Percentiles rank a stretch among this genome's conserved stretches.
phyloP scores from a whole-genome alignment of 53 echinoderm and acorn worm species.

The Crossaster papposus region DNA sequence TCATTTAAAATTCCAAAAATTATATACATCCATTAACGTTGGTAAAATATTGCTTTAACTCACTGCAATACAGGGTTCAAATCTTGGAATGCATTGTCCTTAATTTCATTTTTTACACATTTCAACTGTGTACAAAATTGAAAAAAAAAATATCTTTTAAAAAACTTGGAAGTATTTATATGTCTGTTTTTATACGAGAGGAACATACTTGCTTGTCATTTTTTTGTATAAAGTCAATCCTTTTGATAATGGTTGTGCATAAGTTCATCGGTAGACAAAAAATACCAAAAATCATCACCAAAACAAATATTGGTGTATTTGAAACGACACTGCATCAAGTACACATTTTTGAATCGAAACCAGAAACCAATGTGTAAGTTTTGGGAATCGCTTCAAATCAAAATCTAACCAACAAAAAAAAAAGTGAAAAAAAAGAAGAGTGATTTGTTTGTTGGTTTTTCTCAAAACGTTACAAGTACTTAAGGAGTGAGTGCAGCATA shows the following conservation, averaged over 20 bases:
- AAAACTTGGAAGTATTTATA: neutral
- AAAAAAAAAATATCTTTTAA: neutral
- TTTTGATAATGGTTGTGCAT: neutral
- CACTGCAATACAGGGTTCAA: conserved; percentile 19
- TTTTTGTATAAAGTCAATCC: neutral
- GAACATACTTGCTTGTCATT: neutral
- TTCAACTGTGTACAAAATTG: conserved; percentile 29
- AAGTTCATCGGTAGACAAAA: neutral
- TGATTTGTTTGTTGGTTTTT: neutral
- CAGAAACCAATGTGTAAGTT: too few species aligned
- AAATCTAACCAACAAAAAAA: neutral
- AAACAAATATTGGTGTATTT: too few species aligned
- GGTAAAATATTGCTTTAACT: conserved; percentile 44
- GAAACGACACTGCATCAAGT: too few species aligned
- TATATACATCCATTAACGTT: conserved; percentile 31
- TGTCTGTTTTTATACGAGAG: neutral
- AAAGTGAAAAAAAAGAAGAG: too few species aligned
- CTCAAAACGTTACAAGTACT: conserved; percentile 30
- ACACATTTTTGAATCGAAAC: too few species aligned
- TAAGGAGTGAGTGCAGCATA: conserved; percentile 49
- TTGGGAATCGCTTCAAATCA: too few species aligned
- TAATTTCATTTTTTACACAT: conserved; percentile 29
- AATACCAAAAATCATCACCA: too few species aligned
- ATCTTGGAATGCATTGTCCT: conserved; percentile 50
- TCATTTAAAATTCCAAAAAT: conserved; percentile 27